Percentiles rank a stretch among this genome's conserved stretches.
Evolutionary conservation across 2,113 vertebrate genomes (phyloP).

Genomic region (Pelusios castaneus): DNA sequence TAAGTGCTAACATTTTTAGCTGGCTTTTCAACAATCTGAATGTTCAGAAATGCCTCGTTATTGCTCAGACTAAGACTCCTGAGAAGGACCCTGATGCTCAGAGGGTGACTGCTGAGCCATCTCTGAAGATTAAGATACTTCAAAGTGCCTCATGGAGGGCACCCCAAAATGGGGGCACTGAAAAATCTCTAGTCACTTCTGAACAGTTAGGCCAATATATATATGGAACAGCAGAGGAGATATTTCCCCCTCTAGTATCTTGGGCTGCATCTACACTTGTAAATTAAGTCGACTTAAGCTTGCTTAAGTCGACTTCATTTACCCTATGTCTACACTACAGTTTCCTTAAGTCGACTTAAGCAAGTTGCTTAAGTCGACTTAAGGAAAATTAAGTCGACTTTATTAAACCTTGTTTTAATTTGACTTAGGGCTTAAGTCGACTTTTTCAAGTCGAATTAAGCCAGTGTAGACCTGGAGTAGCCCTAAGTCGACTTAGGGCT

Average conservation of each 20-base stretch:
- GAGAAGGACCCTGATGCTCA: neutral
- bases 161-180: fast-evolving
- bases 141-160: fast-evolving
- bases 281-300: too few species aligned
- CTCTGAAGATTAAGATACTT: neutral
- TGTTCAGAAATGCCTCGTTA: neutral
- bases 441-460: too few species aligned
- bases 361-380: too few species aligned
- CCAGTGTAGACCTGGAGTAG: too few species aligned
- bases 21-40: neutral
- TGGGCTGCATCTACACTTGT: too few species aligned
- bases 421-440: too few species aligned
- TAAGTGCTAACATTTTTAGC: neutral
- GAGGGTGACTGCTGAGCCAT: neutral
- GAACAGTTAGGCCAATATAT: neutral
- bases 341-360: too few species aligned
- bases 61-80: neutral
- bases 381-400: too few species aligned
- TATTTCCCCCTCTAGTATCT: neutral
- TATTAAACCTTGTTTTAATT: too few species aligned
- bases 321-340: too few species aligned
- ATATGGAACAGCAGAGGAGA: neutral
- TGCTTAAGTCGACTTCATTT: too few species aligned
- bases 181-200: fast-evolving
- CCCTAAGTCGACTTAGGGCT: too few species aligned